These are phyloP conservation scores for Ondatra zibethicus DNA, from an alignment of 2,113 vertebrate species.

Conservation along the genomic window DNA sequence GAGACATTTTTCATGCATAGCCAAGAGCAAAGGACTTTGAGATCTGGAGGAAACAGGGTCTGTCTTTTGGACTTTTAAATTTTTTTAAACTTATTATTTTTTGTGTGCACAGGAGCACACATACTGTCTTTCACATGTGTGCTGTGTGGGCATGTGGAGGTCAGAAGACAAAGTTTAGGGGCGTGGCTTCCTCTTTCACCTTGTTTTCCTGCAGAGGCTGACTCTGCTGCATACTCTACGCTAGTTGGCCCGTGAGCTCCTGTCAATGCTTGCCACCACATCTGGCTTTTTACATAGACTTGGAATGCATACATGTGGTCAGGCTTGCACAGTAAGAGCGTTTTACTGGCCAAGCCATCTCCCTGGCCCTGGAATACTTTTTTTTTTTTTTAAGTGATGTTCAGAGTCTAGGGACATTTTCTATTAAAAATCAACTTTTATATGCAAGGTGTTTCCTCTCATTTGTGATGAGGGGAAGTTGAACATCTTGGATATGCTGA, in stretches of 20 bases:
- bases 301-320: neutral
- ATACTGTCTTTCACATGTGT: no score
- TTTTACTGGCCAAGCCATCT: neutral
- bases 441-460: slow-evolving; percentile 89
- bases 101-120: fast-evolving
- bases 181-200: neutral
- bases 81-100: neutral
- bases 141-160: neutral
- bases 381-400: slow-evolving; percentile 73
- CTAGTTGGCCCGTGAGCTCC: neutral
- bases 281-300: neutral
- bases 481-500: slow-evolving; percentile 81
- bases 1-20: neutral
- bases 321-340: no score
- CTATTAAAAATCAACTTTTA: slow-evolving; percentile 77
- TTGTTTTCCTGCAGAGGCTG: neutral
- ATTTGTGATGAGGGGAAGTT: slow-evolving; percentile 83
- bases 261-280: neutral
- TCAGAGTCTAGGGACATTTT: slow-evolving; percentile 77
- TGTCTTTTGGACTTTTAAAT: neutral
- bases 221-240: neutral
- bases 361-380: neutral
- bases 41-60: neutral
- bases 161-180: neutral
- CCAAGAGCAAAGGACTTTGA: neutral